Evolutionary conservation across 2,888 invertebrate species (phyloP), one percentile per base, ranked within the genome.

Genomic region (Luffia ferchaultella): DNA sequence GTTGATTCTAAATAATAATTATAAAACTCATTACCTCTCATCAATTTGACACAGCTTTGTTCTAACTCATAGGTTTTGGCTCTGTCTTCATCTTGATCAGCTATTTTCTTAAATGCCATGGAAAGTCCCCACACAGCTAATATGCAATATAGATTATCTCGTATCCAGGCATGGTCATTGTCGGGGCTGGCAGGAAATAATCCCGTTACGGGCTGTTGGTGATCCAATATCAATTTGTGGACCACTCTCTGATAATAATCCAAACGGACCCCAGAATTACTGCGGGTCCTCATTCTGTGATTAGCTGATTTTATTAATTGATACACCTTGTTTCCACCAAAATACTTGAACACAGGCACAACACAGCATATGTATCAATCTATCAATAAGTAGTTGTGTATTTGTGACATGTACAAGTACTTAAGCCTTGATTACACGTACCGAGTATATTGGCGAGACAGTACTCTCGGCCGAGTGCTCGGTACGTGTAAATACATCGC

Each of bases 91-190:
- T 99, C 99, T 70, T 97, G 93, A 73, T 99, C 98, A 1, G 98
- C 97, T 67, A 96, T 97, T 84, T 99, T 99, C 73, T 97, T 97
- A 70, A 98, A 99, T 0, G 98, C 96, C 93, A 99, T 93, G 0
- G 98, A 95, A 15, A 99, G 85, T 0, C 97, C 98, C 99, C 99
- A 99, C 20, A 99, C 96, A 12, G 97, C 95, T 64, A 98, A 83
- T 61, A 97, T 96, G 57, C 96, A 96, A 70, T 99, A 99, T 1
- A 98, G 90, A 84, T 99, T 99, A 73, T 99, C 99, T 46, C 99
- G 88, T 56, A 99, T 95, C 99, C 99, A 99, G 0, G 98, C 98
- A 80, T 99, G 98, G 52, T 93, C 89, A 68, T 93, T 94, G 2
- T 90, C 89, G 43, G 88, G 86, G 62, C 93, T 95, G 5, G 96